Base-by-base conservation (phyloP, 2,797 vertebrate genomes). In the Rhinichthys osculus region DNA sequence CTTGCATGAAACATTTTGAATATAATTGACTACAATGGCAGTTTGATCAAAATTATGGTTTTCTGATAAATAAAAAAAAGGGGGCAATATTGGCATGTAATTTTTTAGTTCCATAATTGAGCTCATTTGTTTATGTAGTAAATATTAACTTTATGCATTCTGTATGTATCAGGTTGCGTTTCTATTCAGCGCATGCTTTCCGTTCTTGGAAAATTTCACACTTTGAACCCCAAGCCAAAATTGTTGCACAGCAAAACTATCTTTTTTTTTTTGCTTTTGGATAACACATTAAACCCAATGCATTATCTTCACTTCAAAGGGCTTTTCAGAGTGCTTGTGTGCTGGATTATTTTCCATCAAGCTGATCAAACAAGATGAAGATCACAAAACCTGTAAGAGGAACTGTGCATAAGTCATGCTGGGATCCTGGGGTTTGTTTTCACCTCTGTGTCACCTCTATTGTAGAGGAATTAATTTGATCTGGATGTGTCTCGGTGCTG, bases 311-410 rank as follows among this genome's bases (percentile, higher is more conserved):
- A 77, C 82, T 80, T 84, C 78, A 70, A 74, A 87, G 27, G 73
- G 73, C 62, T 50, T 81, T 74, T 70, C 71, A 62, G 42, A 52
- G 79, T n/a, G 52, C 54, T 80, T 84, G 30, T 84, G 38, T 40
- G 8, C 47, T 19, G 70, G 76, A 54, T 76, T 81, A 47, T 76
- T 87, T 84, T 87, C 62, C 59, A 81, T 40, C 72, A 74, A 57
- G 62, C 82, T 77, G 82, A 84, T 87, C 82, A 76, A 81, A 83
- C 82, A 76, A 83, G 57, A 83, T 66, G 59, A 76, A 76, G 78
- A 84, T 77, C 82, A 80, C 59, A 84, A 87, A 84, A 73, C 50
- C 70, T 80, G 77, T 33, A 33, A 79, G 57, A 84, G 82, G 77
- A 87, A 79, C 72, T 76, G 70, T 67, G 62, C 71, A 52, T 81